A percentile compares a stretch with the other conserved stretches of the same genome.
Conservation (phyloP, 2,797 vertebrate species). For the Cyprinella venusta region DNA sequence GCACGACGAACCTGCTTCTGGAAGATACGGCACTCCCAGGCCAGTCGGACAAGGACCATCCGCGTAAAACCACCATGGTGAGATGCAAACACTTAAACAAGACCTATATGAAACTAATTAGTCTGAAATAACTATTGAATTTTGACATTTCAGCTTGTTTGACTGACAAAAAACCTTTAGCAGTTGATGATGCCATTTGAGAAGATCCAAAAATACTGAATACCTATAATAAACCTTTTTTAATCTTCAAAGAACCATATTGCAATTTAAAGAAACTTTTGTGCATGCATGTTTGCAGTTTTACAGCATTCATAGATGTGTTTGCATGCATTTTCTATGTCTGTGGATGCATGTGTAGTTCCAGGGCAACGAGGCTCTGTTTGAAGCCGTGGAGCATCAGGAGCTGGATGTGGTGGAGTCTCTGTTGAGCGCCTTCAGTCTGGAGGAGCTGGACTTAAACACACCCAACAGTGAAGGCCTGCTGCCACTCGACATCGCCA, state of each 20-base stretch:
- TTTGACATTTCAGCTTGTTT: not conserved
- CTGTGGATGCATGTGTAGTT: slow-evolving; percentile 71
- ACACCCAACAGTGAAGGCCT: slow-evolving; percentile 93
- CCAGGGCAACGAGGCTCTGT: slow-evolving; percentile 87
- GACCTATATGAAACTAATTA: not conserved
- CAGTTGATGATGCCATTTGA: not conserved
- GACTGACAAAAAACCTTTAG: not conserved
- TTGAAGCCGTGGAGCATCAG: slow-evolving; percentile 92
- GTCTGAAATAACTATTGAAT: not conserved
- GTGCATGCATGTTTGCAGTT: too few species aligned
- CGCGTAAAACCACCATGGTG: slow-evolving; percentile 87
- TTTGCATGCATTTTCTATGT: not conserved
- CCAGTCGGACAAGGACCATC: slow-evolving; percentile 85
- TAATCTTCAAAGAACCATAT: not conserved
- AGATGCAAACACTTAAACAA: slow-evolving; percentile 56
- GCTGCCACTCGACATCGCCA: slow-evolving; percentile 89
- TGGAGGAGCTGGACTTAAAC: slow-evolving; percentile 91
- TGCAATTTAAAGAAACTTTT: not conserved
- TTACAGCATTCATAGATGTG: too few species aligned
- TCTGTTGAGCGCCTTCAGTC: slow-evolving; percentile 87
- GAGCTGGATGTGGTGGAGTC: slow-evolving; percentile 87
- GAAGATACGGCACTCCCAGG: slow-evolving; percentile 82
- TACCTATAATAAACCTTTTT: not conserved
- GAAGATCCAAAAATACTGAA: not conserved
- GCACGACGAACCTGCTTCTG: slow-evolving; percentile 81